phyloP scores from a whole-genome alignment of 2,797 vertebrate species.

The Galago senegalensis region DNA sequence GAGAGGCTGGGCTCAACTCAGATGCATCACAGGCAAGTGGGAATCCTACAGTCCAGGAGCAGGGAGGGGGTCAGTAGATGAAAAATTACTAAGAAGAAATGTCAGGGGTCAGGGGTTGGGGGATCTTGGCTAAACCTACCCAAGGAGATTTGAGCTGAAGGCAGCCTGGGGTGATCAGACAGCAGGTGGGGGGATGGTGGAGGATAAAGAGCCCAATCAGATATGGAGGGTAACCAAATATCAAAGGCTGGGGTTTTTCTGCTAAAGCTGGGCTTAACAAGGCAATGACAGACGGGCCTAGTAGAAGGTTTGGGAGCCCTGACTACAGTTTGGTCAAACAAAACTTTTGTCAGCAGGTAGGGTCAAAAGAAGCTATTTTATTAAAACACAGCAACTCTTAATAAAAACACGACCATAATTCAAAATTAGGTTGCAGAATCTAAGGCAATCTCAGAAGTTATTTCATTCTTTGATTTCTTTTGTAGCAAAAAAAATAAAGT shows the following conservation, averaged over 20 bases:
- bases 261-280: background rate
- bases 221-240: background rate
- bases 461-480: conserved; percentile 1
- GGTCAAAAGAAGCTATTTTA: conserved; percentile 7
- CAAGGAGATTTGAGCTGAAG: background rate
- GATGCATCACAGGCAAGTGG: background rate
- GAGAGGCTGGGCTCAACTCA: background rate
- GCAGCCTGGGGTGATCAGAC: background rate
- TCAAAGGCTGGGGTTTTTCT: background rate
- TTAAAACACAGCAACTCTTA: conserved; percentile 40
- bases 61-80: background rate
- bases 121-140: background rate
- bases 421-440: conserved; percentile 19
- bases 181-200: too few species aligned
- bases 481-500: background rate
- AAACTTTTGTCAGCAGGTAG: background rate
- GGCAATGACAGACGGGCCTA: background rate
- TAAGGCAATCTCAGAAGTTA: background rate
- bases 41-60: background rate
- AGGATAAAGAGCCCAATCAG: background rate
- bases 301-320: background rate
- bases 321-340: background rate
- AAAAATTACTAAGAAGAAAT: background rate
- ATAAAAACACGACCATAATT: conserved; percentile 31
- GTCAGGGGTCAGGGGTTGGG: background rate